Base-by-base conservation (phyloP, 37 sponge, comb jelly and placozoan genomes). In the Spongia lamella region DNA sequence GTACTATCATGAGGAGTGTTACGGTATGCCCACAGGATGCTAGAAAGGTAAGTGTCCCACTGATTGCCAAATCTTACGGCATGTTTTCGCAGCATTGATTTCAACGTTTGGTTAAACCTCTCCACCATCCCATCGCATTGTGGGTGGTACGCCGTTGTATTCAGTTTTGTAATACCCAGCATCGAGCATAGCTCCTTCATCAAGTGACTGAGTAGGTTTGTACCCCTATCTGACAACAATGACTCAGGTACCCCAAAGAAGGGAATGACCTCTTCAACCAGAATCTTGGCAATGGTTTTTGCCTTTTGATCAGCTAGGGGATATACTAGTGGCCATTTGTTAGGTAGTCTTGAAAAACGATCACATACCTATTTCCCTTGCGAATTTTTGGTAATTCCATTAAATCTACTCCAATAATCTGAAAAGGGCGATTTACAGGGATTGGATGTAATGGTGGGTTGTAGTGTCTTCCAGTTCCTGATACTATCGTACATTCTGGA, bases 291-390 rank as follows among this genome's bases (percentile, higher is more conserved):
- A 32, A 75, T 65, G 16, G 77, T 35, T 26, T 25, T 2, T 19
- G 79, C 56, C 73, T 84, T 84, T 71, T 83, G 84, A 35, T 84
- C 85, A 7, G 78, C 72, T 7, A 68, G 25, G 15, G 79, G 58
- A 39, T 64, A 84, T 7, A 78, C 56, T 3, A 83, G 29, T 29
- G 85, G 85, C 85, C 85, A 84, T 47, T 84, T 3, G 79, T 61
- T 2, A 84, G 54, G 38, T 78, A 84, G 39, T 84, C 85, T 51
- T 84, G 85, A 25, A 84, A 84, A 3, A 84, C 72, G 25, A 78
- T 14, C 15, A 70, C 85, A 61, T 84, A 55, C 22, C 37, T 1
- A 53, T 78, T 72, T 19, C 43, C 85, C 3, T 7, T 1, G 1
- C 33, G 21, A 21, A 70, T 83, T 19, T 49, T 33, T 0, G 83